These are phyloP conservation scores for Melanostoma scalare DNA, from an alignment of 2,888 invertebrate genomes.

Conservation along the genomic window DNA sequence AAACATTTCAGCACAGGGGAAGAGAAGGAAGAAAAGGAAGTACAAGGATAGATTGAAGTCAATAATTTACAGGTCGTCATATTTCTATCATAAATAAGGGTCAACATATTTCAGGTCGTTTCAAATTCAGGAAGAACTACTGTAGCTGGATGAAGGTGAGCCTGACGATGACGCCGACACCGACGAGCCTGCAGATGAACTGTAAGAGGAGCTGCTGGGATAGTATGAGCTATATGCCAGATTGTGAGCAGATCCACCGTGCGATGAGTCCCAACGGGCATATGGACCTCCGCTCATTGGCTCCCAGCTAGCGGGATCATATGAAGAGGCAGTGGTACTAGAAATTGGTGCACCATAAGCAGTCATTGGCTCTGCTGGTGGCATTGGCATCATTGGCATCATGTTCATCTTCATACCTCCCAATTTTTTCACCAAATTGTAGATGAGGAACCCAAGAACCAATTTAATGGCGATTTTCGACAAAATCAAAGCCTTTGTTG, in stretches of 20 bases:
- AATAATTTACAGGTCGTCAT: constrained; percentile 28
- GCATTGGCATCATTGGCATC: constrained; percentile 83
- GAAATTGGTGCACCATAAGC: constrained; percentile 88
- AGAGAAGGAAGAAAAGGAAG: constrained; percentile 15
- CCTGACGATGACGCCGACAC: constrained; percentile 75
- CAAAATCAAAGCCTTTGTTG: constrained; percentile 91
- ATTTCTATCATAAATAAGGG: constrained; percentile 8
- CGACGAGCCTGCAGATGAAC: constrained; percentile 81
- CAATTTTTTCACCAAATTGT: constrained; percentile 90
- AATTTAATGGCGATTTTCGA: constrained; percentile 92
- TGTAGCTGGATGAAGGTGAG: constrained; percentile 76
- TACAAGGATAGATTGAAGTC: neutral
- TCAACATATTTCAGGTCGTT: neutral
- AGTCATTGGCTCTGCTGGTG: constrained; percentile 84
- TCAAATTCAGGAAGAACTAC: constrained; percentile 44
- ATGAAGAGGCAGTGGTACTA: constrained; percentile 87
- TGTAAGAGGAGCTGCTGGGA: constrained; percentile 85
- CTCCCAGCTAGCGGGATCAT: constrained; percentile 87
- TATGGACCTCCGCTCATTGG: constrained; percentile 89
- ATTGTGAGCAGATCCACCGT: constrained; percentile 83
- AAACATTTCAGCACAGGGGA: neutral
- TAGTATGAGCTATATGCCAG: constrained; percentile 89
- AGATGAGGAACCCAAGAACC: constrained; percentile 91
- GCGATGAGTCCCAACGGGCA: constrained; percentile 88
- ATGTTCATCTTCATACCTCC: constrained; percentile 90